Conservation (phyloP, 2,797 vertebrate species). For the Manis javanica region DNA sequence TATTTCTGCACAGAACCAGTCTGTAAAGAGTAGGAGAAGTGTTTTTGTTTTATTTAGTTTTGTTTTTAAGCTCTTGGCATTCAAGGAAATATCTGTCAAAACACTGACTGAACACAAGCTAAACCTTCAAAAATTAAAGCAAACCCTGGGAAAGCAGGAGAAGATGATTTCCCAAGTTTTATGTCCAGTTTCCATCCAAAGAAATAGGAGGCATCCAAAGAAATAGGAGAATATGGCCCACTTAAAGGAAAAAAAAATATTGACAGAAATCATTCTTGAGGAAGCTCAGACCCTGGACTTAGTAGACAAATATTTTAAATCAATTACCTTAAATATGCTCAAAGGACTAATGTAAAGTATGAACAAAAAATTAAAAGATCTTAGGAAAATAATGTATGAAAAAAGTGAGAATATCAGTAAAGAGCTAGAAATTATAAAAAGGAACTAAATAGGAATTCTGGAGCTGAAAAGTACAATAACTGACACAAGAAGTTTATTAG, state of each 20-base stretch:
- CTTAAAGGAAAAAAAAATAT: background rate
- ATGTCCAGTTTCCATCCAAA: background rate
- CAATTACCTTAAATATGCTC: background rate
- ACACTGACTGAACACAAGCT: background rate
- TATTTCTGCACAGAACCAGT: background rate
- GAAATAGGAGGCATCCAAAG: background rate
- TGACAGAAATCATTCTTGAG: background rate
- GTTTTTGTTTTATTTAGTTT: background rate
- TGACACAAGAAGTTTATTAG: background rate
- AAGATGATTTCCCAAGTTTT: background rate
- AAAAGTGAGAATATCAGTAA: background rate
- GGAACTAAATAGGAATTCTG: background rate
- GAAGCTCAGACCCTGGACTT: background rate
- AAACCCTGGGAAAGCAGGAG: background rate
- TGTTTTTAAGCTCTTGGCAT: conserved; percentile 9
- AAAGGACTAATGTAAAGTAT: background rate
- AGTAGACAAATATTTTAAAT: conserved; percentile 25
- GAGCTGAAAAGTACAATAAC: background rate
- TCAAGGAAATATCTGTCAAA: conserved; percentile 1
- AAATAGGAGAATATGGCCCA: background rate
- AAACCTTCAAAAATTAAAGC: background rate
- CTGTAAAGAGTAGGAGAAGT: background rate
- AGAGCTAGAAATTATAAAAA: background rate
- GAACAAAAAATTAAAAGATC: background rate
- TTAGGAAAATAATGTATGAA: background rate